Percentiles rank a stretch among this genome's conserved stretches.
Conservation (phyloP, 2,797 vertebrate species). For the Phoeniculus purpureus region DNA sequence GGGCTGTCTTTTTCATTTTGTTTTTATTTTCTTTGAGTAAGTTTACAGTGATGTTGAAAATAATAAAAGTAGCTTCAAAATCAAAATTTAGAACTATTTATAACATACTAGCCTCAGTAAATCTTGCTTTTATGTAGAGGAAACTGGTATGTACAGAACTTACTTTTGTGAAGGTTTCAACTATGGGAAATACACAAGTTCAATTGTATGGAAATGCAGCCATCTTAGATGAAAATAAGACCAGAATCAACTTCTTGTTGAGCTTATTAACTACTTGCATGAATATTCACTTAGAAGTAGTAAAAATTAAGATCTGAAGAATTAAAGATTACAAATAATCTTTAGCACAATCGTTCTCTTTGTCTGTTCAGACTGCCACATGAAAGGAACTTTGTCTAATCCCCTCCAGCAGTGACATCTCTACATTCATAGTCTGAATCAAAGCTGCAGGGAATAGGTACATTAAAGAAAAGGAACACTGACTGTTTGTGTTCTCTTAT, state of each 20-base stretch:
- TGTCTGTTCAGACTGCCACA: background rate
- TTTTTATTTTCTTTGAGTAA: background rate
- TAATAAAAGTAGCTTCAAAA: background rate
- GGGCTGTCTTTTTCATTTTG: rapidly evolving
- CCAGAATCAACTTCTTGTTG: background rate
- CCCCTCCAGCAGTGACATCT: background rate
- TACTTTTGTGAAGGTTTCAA: background rate
- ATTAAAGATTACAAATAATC: background rate
- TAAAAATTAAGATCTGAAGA: background rate
- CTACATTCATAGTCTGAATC: background rate
- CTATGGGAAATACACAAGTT: background rate
- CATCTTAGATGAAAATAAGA: background rate
- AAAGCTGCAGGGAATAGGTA: background rate
- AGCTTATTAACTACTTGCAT: background rate
- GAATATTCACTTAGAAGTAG: background rate
- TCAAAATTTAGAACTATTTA: background rate
- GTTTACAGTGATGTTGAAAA: background rate
- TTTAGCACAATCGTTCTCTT: background rate
- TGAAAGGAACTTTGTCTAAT: background rate
- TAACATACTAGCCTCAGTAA: background rate
- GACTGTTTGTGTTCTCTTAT: background rate
- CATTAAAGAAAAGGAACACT: background rate
- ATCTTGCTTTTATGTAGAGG: background rate
- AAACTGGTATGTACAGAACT: background rate
- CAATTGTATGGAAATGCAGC: background rate